Base-by-base conservation (phyloP, 2,797 vertebrate genomes). In the Tapera naevia region DNA sequence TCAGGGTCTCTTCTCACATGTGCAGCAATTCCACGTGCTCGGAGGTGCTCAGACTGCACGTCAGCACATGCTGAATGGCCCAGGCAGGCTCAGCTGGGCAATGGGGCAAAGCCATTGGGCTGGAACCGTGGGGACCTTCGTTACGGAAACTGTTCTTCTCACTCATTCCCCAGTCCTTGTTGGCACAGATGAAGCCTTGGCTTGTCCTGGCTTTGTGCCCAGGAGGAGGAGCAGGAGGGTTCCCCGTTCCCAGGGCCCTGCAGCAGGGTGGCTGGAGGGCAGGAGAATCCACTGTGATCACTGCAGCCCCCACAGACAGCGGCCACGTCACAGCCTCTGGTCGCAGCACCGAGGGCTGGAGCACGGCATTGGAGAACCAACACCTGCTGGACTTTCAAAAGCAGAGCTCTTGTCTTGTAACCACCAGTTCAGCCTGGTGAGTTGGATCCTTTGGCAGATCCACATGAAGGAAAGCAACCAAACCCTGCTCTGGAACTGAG, bases 301-400 rank as follows among this genome's bases (percentile, higher is more conserved):
- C 57, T 27, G 58, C 48, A 17, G 24, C n/a, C 8, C 27, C 21
- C 6, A 0, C 33, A n/a, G 35, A 11, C 11, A n/a, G 46, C 3
- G 10, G 62, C 66, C 78, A 11, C 6, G 0, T 12, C 23, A 22
- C 65, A 71, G 37, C 64, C 50, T 0, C 7, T 35, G 83, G 24
- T 76, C 3, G 0, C 0, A 1, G 32, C 58, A 25, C 2, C 5
- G 13, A 24, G n/a, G 19, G 5, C 75, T n/a, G 22, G 15, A 16
- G 18, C 28, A 8, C 3, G 1, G 65, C 8, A 25, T 4, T 27
- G 66, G 54, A 33, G 41, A 32, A n/a, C 51, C 57, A 45, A 5
- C 5, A 39, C 7, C 8, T 11, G 2, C 15, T 9, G 7, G 24
- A 13, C 14, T 41, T 50, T n/a, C 66, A 28, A 28, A 23, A 25